Evolutionary conservation across 2,888 invertebrate genomes (phyloP).

Genomic region (Phengaris arion): DNA sequence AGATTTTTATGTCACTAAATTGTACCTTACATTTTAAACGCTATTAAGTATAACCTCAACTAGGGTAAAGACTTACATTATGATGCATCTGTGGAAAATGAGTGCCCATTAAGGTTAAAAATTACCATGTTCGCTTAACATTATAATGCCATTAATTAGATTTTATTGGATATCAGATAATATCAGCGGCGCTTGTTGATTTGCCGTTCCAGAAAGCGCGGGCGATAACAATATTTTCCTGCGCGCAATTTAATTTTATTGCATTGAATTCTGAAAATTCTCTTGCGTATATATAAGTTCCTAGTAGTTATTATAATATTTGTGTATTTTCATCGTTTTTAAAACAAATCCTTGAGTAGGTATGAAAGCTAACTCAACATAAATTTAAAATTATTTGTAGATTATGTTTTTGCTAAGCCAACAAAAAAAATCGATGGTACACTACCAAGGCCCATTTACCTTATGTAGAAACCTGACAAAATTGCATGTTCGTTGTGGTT

Average conservation of each 20-base stretch:
- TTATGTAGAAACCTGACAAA: not conserved
- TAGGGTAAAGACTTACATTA: conserved; percentile 5
- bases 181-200: conserved; percentile 19
- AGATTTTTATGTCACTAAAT: too few species aligned
- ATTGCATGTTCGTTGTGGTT: conserved; percentile 13
- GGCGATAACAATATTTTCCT: conserved; percentile 15
- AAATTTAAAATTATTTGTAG: too few species aligned
- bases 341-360: too few species aligned
- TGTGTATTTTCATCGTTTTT: too few species aligned
- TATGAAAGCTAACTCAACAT: too few species aligned
- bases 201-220: conserved; percentile 15
- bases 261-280: conserved; percentile 22
- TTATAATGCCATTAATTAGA: conserved; percentile 23
- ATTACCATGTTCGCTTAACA: not conserved
- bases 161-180: conserved; percentile 20
- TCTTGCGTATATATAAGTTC: not conserved
- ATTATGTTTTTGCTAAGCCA: too few species aligned
- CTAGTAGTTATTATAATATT: not conserved
- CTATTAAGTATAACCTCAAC: not conserved
- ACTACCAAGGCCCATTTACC: too few species aligned
- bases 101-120: conserved; percentile 4
- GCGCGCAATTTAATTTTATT: conserved; percentile 20
- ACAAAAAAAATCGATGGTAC: too few species aligned
- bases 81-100: not conserved
- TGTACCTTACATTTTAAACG: not conserved